Evolutionary conservation across 1,140 invertebrate genomes (phyloP), one percentile per base, ranked within the genome.

Genomic region (Temnothorax nylanderi): DNA sequence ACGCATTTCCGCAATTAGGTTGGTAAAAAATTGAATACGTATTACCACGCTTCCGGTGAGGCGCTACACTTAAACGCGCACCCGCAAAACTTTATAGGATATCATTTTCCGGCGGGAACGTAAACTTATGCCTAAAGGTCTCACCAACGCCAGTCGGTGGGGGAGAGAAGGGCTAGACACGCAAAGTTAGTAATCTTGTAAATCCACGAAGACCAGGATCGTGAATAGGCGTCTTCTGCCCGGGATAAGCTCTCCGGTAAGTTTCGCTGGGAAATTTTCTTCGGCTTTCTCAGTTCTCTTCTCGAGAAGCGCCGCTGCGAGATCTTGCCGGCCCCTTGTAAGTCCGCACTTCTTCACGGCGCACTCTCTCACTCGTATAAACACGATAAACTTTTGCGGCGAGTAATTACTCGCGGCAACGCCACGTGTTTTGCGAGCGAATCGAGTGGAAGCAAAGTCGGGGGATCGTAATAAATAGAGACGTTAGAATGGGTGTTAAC

Each of bases 111-210:
- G 51, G 62, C 34, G 51, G 47, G 44, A 54, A 62, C 41, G 44
- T 16, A 77, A 77, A 81, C 72, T 72, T 58, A 67, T 41, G 58
- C 32, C 74, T 64, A 54, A 34, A 58, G 49, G 32, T 71, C 62
- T 86, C 54, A 7, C 34, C 49, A 44, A 44, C 41, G 37, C 37
- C 54, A 21, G n/a, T 56, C 16, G 65, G 56, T 8, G n/a, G 26
- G 71, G 72, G 62, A 77, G 80, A 87, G 72, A 65, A 62, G 60
- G 34, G 49, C 44, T 16, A 49, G 76, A 76, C 26, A 26, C 58
- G 34, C 44, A 44, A 92, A 92, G 65, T 92, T 92, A 49, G 91
- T 89, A 92, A 91, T 86, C 88, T 75, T 91, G 87, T 93, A 92
- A 93, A 92, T 86, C 78, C 77, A 89, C 91, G 91, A 93, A 89